These are phyloP conservation scores for Coleophora flavipennella DNA, from an alignment of 2,888 invertebrate genomes.

Conservation along the genomic window DNA sequence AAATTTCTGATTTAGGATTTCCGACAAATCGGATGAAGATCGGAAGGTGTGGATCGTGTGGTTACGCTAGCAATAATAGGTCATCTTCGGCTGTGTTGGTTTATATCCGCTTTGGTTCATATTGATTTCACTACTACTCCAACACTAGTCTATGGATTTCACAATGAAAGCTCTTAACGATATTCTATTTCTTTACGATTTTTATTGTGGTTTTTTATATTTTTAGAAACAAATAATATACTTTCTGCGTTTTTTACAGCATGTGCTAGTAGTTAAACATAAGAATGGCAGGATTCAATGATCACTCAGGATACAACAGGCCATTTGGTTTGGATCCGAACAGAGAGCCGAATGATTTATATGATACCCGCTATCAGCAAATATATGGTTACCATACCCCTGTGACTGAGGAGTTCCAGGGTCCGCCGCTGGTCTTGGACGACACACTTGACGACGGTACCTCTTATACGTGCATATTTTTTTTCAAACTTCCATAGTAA, in stretches of 20 bases:
- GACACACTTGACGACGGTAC: conserved; percentile 59
- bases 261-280: conserved; percentile 20
- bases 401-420: conserved; percentile 61
- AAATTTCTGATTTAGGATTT: too few species aligned
- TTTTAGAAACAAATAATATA: conserved; percentile 2
- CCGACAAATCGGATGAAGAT: too few species aligned
- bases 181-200: background rate
- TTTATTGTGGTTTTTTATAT: conserved; percentile 4
- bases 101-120: too few species aligned
- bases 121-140: too few species aligned
- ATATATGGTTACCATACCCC: conserved; percentile 66
- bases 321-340: conserved; percentile 60
- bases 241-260: conserved; percentile 1
- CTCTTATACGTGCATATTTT: background rate
- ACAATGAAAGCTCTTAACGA: too few species aligned
- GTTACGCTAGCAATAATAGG: too few species aligned
- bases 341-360: conserved; percentile 57
- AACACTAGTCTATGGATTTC: too few species aligned
- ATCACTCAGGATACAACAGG: conserved; percentile 54
- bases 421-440: conserved; percentile 64
- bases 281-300: conserved; percentile 64
- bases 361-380: conserved; percentile 65
- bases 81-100: too few species aligned
- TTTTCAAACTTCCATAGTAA: background rate
- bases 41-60: too few species aligned